These are phyloP conservation scores for Erithacus rubecula DNA, from an alignment of 2,797 vertebrate species.

Conservation along the genomic window DNA sequence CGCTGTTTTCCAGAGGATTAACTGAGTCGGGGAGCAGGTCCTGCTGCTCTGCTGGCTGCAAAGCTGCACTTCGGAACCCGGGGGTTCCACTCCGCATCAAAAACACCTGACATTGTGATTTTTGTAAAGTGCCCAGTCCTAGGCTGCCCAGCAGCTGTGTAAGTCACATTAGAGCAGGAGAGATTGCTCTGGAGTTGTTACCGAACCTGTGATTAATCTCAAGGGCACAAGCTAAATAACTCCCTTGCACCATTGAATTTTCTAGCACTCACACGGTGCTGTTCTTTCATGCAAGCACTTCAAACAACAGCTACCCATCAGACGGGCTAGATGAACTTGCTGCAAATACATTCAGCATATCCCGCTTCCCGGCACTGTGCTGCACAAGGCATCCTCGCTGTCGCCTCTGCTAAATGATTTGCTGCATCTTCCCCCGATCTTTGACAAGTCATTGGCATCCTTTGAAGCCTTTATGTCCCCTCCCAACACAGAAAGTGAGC, in stretches of 20 bases:
- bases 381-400: neutral
- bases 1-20: neutral
- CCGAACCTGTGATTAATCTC: conserved; percentile 18
- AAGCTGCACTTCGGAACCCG: neutral
- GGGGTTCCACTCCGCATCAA: neutral
- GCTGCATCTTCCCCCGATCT: neutral
- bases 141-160: neutral
- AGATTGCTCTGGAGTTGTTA: neutral
- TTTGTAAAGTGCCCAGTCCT: neutral
- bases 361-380: neutral
- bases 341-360: neutral
- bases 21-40: neutral
- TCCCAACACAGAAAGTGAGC: neutral
- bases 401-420: neutral
- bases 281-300: conserved; percentile 22
- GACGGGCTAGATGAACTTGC: neutral
- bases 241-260: neutral
- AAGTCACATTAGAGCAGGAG: neutral
- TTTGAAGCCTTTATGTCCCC: neutral
- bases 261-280: neutral
- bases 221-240: conserved; percentile 20
- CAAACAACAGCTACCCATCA: conserved; percentile 41
- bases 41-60: neutral
- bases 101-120: neutral
- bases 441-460: neutral